Evolutionary conservation across 2,113 vertebrate species (phyloP), one percentile per base, ranked within the genome.

Genomic region (Antechinus flavipes): DNA sequence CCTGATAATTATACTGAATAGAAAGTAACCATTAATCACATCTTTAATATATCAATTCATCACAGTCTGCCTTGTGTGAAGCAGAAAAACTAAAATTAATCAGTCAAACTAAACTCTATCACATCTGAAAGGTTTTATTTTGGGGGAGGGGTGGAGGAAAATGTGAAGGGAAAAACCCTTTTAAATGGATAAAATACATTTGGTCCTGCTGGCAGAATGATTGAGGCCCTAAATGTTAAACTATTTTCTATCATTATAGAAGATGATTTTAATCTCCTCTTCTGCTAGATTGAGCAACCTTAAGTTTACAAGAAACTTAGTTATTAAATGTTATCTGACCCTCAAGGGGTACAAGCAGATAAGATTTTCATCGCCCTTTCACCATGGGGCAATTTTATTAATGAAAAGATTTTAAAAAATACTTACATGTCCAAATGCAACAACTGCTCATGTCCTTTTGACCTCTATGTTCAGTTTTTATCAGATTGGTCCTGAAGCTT

Each of bases 11-110:
- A 98, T 91, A 98, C 46, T 7, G 96, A 98, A 98, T 95, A 98
- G 97, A 98, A 98, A 98, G 97, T 98, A 98, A 97, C 97, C 97
- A 98, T 99, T 99, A 97, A 98, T 99, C 98, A 98, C 95, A 97
- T 95, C 95, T 97, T 94, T 97, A 98, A 98, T 98, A 98, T 93
- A 98, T 97, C 98, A 94, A 98, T 99, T 98, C 97, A 98, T 98
- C 98, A 98, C 58, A 93, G 97, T 98, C 95, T 96, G 96, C 91
- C 96, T 95, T 96, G 46, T 49, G 2, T 95, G 97, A 98, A 98
- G 96, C 92, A 95, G 1, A 46, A 97, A 96, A 97, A 96, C 89
- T 96, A 96, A 98, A 98, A 98, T 97, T 95, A 98, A 98, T 98
- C 97, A 97, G 96, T 95, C 95, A 98, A 98, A 98, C 61, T 58